phyloP scores from a whole-genome alignment of 2,888 invertebrate genomes.

The Pseudococcus longispinus region DNA sequence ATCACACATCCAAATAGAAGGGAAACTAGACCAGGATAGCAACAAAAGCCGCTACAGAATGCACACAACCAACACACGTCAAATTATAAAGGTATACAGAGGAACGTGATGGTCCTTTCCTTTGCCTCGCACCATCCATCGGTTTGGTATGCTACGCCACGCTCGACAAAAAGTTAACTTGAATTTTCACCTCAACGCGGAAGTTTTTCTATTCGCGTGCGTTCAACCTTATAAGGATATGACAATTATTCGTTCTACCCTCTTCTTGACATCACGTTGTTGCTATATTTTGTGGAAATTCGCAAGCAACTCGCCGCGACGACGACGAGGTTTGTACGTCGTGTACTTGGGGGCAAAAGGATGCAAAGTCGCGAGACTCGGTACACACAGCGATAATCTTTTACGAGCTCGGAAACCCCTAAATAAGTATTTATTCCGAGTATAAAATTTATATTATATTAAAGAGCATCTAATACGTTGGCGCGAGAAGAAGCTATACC shows the following conservation, averaged over 20 bases:
- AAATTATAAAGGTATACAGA: neutral
- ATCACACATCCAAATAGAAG: neutral
- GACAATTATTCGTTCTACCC: neutral
- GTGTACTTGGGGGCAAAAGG: neutral
- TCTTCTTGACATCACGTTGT: neutral
- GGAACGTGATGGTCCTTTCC: neutral
- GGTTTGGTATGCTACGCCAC: neutral
- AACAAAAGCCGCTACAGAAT: neutral
- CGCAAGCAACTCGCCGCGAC: neutral
- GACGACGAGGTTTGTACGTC: neutral
- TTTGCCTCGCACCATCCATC: neutral
- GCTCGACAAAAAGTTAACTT: neutral
- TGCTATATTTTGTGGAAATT: neutral
- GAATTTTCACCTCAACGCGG: neutral
- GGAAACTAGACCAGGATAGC: neutral
- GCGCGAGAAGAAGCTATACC: neutral
- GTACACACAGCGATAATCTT: neutral
- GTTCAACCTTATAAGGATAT: neutral
- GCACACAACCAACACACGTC: neutral
- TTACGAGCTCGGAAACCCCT: neutral
- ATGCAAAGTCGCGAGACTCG: neutral
- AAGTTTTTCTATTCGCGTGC: constrained; percentile 12
- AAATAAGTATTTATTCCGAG: neutral
- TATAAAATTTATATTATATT: neutral
- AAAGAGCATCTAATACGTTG: neutral